Base-by-base conservation (phyloP, 2,888 invertebrate species). In the Drosophila neutralis region DNA sequence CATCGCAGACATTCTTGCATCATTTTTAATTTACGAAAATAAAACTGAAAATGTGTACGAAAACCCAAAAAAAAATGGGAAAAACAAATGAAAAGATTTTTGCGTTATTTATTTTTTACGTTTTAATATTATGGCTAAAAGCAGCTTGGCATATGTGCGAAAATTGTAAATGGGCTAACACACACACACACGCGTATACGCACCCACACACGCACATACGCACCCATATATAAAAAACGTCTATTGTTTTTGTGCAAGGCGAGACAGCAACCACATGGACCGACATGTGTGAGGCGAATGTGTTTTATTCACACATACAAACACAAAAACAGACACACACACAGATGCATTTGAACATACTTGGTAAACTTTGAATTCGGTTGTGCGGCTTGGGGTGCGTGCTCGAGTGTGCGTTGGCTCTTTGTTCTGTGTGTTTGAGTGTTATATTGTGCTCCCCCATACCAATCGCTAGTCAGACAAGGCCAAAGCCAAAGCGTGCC, bases 71-170 rank as follows among this genome's bases (percentile, higher is more conserved):
- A 29, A 52, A 66, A 54, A 18, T 15, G 0, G 33, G 11, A 33
- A 40, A 57, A 29, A 42, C 15, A 40, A 62, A 38, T 70, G 65
- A 77, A 75, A 79, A 69, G 73, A 81, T 69, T 77, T 82, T 82
- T 56, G 63, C 76, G 73, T 81, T 78, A 79, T 4, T 45, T 24
- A 72, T 73, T 86, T 53, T 77, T 86, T 83, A 81, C 77, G 71
- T 84, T 86, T 82, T 78, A 83, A 84, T 80, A 80, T 76, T 83
- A 83, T 76, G 68, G 76, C 49, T 79, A 79, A 85, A 80, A 78
- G 82, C 74, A 75, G 63, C 73, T 78, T 80, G 84, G 76, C 87
- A 78, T 82, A 87, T 83, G 82, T 80, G 80, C 59, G 75, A 74
- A 82, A 71, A 79, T 86, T 76, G 65, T 77, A 77, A 79, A 83